Conservation (phyloP, 2,888 invertebrate genomes). For the Caenorhabditis imperialis region DNA sequence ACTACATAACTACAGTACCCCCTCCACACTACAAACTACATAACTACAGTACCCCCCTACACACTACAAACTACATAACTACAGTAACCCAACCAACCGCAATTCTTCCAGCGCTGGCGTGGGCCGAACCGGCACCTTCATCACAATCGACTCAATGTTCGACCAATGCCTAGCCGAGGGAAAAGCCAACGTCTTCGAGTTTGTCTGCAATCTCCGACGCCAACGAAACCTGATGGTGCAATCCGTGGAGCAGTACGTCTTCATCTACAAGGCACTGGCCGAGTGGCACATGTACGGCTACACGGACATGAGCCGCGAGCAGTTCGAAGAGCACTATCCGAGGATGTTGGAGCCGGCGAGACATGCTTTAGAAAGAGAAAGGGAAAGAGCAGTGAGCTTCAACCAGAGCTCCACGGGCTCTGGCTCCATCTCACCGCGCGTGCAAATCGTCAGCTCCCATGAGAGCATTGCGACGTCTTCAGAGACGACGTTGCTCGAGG, state of each 20-base stretch:
- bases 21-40: too few relatives aligned
- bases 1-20: too few relatives aligned
- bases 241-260: slow-evolving; percentile 94
- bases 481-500: slow-evolving; percentile 13
- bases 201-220: slow-evolving; percentile 89
- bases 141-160: slow-evolving; percentile 90
- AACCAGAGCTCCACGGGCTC: slow-evolving; percentile 16
- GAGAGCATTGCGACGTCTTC: slow-evolving; percentile 13
- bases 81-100: too few relatives aligned
- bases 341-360: slow-evolving; percentile 29
- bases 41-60: too few relatives aligned
- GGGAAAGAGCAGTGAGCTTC: slow-evolving; percentile 42
- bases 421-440: slow-evolving; percentile 28
- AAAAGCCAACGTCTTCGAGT: slow-evolving; percentile 87
- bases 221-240: slow-evolving; percentile 95
- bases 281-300: slow-evolving; percentile 93
- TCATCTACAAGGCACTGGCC: slow-evolving; percentile 92
- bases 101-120: slow-evolving; percentile 86
- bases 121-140: slow-evolving; percentile 93
- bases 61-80: too few relatives aligned
- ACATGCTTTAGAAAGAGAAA: slow-evolving; percentile 9
- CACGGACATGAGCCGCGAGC: slow-evolving; percentile 83
- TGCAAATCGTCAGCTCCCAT: slow-evolving; percentile 18
- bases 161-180: slow-evolving; percentile 89
- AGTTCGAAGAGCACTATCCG: slow-evolving; percentile 55